These are phyloP conservation scores for Indri indri DNA, from an alignment of 2,113 vertebrate species.

Conservation along the genomic window DNA sequence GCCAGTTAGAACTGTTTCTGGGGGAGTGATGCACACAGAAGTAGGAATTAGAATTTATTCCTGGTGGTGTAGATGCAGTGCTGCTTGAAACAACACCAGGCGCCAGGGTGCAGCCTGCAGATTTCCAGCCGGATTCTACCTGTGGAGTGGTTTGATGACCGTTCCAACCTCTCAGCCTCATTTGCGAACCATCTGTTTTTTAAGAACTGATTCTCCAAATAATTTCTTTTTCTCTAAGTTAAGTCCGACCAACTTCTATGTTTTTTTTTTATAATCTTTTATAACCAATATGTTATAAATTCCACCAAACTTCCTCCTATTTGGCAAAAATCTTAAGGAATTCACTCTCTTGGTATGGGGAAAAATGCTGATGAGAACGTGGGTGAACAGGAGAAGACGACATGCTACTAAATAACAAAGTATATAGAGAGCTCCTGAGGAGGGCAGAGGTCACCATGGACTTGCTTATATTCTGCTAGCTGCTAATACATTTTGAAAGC, in stretches of 20 bases:
- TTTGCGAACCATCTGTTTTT: background rate
- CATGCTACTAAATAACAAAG: background rate
- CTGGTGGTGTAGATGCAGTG: background rate
- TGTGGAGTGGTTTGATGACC: fast-evolving
- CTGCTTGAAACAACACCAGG: background rate
- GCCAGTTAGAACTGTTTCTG: background rate
- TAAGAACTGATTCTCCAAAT: background rate
- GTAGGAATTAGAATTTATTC: background rate
- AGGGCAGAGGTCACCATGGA: background rate
- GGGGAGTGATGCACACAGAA: background rate
- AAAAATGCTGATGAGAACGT: background rate
- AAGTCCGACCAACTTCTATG: background rate
- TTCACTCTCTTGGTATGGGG: background rate
- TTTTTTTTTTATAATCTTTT: background rate
- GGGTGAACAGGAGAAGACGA: background rate
- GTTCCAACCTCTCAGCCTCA: background rate
- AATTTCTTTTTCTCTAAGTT: background rate
- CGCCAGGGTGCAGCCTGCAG: background rate
- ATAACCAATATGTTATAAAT: background rate
- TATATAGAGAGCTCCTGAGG: background rate
- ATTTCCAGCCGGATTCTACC: background rate
- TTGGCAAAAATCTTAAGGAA: background rate
- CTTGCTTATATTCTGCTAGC: background rate
- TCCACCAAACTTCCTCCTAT: fast-evolving
- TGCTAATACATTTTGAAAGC: background rate